Conservation (phyloP, 2,888 invertebrate species). For the Malacosoma neustria region DNA sequence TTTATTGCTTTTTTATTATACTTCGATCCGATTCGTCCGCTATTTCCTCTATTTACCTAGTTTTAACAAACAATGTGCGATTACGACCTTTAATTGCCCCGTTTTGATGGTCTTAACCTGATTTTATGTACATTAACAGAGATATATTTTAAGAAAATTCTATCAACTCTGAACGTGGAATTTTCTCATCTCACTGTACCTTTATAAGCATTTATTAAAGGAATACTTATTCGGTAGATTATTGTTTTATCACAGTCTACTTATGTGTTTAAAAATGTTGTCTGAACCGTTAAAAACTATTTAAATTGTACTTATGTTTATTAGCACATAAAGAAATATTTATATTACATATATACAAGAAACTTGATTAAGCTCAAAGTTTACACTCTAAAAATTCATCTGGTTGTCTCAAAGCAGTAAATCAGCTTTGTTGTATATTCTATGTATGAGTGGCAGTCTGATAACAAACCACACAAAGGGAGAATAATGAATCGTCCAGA, state of each 20-base stretch:
- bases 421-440: slow-evolving; percentile 44
- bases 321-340: slow-evolving; percentile 31
- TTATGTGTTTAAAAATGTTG: too few relatives aligned
- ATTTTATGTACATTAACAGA: slow-evolving; percentile 7
- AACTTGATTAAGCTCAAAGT: too few relatives aligned
- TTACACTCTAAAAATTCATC: slow-evolving; percentile 55
- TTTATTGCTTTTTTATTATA: slow-evolving; percentile 64
- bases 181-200: neutral
- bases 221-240: neutral
- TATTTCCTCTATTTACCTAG: slow-evolving; percentile 37
- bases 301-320: slow-evolving; percentile 18
- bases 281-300: too few relatives aligned
- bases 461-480: slow-evolving; percentile 62
- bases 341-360: neutral
- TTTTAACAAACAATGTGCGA: slow-evolving; percentile 43
- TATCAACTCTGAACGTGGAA: neutral
- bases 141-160: neutral
- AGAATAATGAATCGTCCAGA: slow-evolving; percentile 68
- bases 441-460: slow-evolving; percentile 40
- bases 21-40: slow-evolving; percentile 44
- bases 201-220: neutral
- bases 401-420: slow-evolving; percentile 48
- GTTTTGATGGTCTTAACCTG: slow-evolving; percentile 17
- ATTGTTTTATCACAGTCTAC: too few relatives aligned
- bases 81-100: slow-evolving; percentile 33